Evolutionary conservation across 2,888 invertebrate genomes (phyloP).

Genomic region (Chrysolina oricalcia): DNA sequence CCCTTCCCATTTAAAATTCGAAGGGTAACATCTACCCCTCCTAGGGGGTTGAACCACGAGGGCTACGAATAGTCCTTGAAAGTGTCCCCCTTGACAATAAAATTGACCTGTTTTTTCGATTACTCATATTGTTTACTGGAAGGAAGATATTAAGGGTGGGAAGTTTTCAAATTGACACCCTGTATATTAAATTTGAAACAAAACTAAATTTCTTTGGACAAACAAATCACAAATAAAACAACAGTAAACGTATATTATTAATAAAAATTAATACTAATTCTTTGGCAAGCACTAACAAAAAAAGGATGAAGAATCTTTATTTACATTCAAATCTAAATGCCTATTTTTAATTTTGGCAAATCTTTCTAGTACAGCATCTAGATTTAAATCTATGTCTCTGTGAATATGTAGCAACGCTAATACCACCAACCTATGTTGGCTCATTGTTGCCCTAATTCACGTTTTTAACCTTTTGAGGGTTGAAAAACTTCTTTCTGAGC

Average conservation of each 20-base stretch:
- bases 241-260: neutral
- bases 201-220: conserved; percentile 16
- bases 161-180: too few relatives aligned
- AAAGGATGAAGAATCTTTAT: too few relatives aligned
- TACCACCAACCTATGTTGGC: conserved; percentile 20
- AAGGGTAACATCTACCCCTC: too few relatives aligned
- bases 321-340: conserved; percentile 3
- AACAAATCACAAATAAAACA: conserved; percentile 18
- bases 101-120: too few relatives aligned
- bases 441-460: neutral
- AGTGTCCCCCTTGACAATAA: too few relatives aligned
- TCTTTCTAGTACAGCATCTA: conserved; percentile 5
- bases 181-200: neutral
- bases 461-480: neutral
- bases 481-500: too few relatives aligned
- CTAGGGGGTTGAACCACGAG: too few relatives aligned
- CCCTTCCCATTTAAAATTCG: too few relatives aligned
- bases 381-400: conserved; percentile 16
- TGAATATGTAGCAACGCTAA: conserved; percentile 23
- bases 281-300: conserved; percentile 3
- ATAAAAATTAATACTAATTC: conserved; percentile 13
- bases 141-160: too few relatives aligned
- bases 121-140: too few relatives aligned
- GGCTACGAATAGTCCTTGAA: too few relatives aligned
- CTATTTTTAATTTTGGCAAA: conserved; percentile 15